Evolutionary conservation across 1,140 invertebrate genomes (phyloP), one percentile per base, ranked within the genome.

Genomic region (Drosophila prosaltans): DNA sequence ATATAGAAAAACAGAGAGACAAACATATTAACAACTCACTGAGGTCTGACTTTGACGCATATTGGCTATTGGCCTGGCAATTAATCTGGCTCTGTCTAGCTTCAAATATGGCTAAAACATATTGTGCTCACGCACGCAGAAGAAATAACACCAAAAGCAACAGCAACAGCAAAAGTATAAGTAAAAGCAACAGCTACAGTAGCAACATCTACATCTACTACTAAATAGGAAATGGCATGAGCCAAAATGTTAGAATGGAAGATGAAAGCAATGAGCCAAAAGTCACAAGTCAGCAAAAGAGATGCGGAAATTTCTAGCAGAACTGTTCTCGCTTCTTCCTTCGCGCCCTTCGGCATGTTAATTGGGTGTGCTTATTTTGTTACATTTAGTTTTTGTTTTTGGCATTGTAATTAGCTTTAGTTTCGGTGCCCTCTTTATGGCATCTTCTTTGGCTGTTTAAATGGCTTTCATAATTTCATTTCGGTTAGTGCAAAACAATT

Each of bases 1-100:
- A 69, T 24, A 74, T 10, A 24, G 45, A 40, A 65, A 10, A 58
- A 26, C 24, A 54, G 55, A 28, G 36, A 65, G 60, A 40, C 75
- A 78, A 78, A 71, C 74, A 77, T 81, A 84, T 80, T 78, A 78
- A 78, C 69, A 78, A 84, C 65, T 58, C 54, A 78, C 30, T 60
- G 70, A 66, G 28, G 74, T 64, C 51, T 82, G 69, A 75, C 67
- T 76, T 73, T 65, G 72, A 76, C 81, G 81, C 74, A 84, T 85
- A 78, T 85, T 84, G 81, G 81, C 82, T 85, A 78, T 85, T 84
- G 81, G 81, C 83, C 76, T 65, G 62, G 80, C 72, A 86, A 86
- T 86, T 88, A 88, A 88, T 78, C 76, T 55, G 74, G 65, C 74
- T 78, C 69, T 55, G 74, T 65, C 70, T 57, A 78, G 69, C 66